Evolutionary conservation across 2,797 vertebrate genomes (phyloP).

Genomic region (Balearica regulorum): DNA sequence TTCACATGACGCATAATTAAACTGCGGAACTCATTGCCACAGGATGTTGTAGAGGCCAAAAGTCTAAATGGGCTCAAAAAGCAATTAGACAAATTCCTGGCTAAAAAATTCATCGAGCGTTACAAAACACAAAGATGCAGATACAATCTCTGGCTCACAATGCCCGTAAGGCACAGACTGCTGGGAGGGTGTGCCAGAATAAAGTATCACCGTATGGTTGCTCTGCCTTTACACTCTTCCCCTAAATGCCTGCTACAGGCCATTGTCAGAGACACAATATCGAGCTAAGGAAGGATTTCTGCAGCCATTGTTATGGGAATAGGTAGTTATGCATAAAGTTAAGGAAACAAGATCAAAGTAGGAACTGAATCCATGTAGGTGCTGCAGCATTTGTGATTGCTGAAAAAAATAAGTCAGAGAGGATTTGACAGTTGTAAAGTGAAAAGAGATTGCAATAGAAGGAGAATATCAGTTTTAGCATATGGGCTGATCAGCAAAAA

Average conservation of each 20-base stretch:
- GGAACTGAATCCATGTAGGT: background rate
- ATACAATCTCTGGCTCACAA: constrained; percentile 46
- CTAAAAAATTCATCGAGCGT: constrained; percentile 66
- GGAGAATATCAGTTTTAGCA: background rate
- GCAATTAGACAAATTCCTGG: constrained; percentile 65
- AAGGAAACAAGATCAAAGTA: background rate
- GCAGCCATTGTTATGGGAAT: background rate
- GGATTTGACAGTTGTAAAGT: background rate
- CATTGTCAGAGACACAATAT: background rate
- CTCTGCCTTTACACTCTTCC: constrained; percentile 2
- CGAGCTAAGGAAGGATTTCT: background rate
- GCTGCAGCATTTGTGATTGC: background rate
- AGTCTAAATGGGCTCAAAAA: constrained; percentile 54
- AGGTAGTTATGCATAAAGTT: background rate
- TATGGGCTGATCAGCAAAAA: background rate
- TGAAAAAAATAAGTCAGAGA: background rate
- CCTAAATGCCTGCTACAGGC: background rate
- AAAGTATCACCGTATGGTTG: background rate
- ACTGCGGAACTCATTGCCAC: constrained; percentile 37
- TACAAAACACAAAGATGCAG: constrained; percentile 59
- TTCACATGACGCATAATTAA: background rate
- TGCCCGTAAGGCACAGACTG: constrained; percentile 62
- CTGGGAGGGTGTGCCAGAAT: constrained; percentile 52
- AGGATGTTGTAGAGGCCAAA: constrained; percentile 55
- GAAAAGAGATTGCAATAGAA: background rate